Evolutionary conservation across 92 coral and sea anemone genomes (phyloP).

Genomic region (Umimayanthus kanabou): DNA sequence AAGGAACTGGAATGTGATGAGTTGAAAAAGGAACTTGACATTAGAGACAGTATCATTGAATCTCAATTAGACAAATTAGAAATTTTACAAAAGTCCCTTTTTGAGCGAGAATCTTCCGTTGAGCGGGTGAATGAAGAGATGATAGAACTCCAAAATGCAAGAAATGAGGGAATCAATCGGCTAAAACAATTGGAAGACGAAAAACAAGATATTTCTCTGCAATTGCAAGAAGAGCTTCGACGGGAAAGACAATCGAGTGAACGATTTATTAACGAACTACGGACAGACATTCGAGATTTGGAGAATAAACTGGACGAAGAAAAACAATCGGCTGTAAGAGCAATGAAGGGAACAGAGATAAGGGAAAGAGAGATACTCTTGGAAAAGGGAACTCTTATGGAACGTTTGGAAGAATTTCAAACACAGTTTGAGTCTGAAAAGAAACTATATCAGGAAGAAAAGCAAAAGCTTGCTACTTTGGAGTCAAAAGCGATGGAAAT

Average conservation of each 20-base stretch:
- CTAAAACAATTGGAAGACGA: constrained; percentile 62
- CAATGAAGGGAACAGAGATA: constrained; percentile 44
- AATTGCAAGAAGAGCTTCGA: constrained; percentile 31
- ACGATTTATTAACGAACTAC: constrained; percentile 52
- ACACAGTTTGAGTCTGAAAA: constrained; percentile 39
- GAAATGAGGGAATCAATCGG: constrained; percentile 40
- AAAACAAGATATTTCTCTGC: constrained; percentile 45
- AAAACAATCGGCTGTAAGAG: constrained; percentile 39
- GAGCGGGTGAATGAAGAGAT: constrained; percentile 38
- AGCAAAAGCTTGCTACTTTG: constrained; percentile 40
- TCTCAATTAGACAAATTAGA: constrained; percentile 29
- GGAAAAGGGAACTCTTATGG: constrained; percentile 57
- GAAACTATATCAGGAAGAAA: constrained; percentile 7
- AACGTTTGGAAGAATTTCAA: constrained; percentile 66
- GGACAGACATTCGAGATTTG: constrained; percentile 51
- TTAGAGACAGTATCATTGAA: constrained; percentile 24
- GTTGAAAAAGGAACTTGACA: constrained; percentile 38
- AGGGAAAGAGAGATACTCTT: constrained; percentile 47
- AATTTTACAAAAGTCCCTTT: constrained; percentile 12
- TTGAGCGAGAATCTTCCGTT: not conserved
- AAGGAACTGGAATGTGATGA: constrained; percentile 39
- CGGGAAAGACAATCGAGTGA: constrained; percentile 56
- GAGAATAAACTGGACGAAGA: constrained; percentile 47
- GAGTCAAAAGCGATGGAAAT: constrained; percentile 42
- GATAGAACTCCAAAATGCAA: constrained; percentile 49